Evolutionary conservation across 2,113 vertebrate species (phyloP).

Genomic region (Bufo gargarizans): DNA sequence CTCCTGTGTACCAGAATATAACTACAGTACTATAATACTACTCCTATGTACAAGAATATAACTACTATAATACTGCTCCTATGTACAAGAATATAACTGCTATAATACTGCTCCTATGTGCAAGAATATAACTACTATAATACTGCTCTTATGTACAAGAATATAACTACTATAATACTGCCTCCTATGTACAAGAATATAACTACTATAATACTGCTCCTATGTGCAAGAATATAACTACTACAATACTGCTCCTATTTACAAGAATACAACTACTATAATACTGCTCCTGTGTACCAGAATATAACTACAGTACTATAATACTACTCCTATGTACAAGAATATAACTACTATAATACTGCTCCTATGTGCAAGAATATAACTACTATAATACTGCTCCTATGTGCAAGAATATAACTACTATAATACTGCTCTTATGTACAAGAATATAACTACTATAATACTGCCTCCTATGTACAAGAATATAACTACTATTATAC

Average conservation of each 20-base stretch:
- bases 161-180: not conserved
- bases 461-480: too few species aligned
- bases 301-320: conserved; percentile 12
- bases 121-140: not conserved
- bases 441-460: too few species aligned
- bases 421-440: not conserved
- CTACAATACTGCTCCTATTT: too few species aligned
- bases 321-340: not conserved
- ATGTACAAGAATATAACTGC: conserved; percentile 2
- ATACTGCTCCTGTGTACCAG: not conserved
- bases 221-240: not conserved
- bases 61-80: conserved; percentile 1
- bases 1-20: not conserved
- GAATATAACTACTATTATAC: too few species aligned
- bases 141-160: not conserved
- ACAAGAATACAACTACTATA: not conserved
- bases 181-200: conserved; percentile 6
- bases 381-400: conserved; percentile 1
- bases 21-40: too few species aligned
- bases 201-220: not conserved
- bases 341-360: conserved; percentile 4
- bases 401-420: not conserved
- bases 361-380: not conserved
- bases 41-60: not conserved
- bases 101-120: not conserved